phyloP scores from a whole-genome alignment of 2,113 vertebrate species.

The Passer domesticus region DNA sequence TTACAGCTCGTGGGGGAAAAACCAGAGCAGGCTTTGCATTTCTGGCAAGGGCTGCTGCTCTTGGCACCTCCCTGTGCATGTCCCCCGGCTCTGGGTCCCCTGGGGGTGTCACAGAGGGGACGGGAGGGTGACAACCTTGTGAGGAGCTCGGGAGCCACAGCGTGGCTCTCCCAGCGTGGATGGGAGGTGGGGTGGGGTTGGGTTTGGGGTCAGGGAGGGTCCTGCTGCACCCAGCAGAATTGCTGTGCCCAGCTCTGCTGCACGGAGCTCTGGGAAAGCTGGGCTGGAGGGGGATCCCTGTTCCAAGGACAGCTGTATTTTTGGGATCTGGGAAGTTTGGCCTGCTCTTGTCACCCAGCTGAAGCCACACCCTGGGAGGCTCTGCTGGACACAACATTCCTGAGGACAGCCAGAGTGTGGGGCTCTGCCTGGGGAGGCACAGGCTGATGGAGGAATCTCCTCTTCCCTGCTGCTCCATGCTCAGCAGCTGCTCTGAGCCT shows the following conservation, averaged over 20 bases:
- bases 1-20: neutral
- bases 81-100: neutral
- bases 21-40: neutral
- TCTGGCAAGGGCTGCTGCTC: rapidly evolving
- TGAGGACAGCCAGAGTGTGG: neutral
- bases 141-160: rapidly evolving
- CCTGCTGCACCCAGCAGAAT: neutral
- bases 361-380: neutral
- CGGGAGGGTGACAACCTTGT: neutral
- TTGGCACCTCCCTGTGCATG: neutral
- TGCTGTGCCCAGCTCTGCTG: neutral
- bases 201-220: neutral
- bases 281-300: rapidly evolving
- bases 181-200: rapidly evolving
- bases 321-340: rapidly evolving
- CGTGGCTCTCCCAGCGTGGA: rapidly evolving
- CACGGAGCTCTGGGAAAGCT: rapidly evolving
- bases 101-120: neutral
- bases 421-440: neutral
- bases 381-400: neutral
- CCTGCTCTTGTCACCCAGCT: neutral
- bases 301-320: rapidly evolving
- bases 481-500: neutral
- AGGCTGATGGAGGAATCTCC: neutral
- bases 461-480: neutral